Base-by-base conservation (phyloP, 1,140 invertebrate species). In the Neodiprion pinetum region DNA sequence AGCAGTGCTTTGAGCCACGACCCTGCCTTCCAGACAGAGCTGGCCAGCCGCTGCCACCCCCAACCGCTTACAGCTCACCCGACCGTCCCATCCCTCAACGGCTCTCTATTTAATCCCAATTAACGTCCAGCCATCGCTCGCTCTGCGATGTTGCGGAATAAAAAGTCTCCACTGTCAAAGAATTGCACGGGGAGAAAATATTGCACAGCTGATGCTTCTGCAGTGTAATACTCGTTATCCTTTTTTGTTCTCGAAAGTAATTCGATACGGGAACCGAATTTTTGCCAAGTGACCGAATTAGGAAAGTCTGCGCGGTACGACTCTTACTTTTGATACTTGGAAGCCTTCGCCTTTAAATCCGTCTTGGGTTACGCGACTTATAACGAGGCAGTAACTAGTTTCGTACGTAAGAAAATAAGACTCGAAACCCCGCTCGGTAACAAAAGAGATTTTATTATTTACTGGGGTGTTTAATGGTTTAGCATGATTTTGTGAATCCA, bases 401-500 rank as follows among this genome's bases (percentile, higher is more conserved):
- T 40, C 28, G 28, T 40, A 40, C 28, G 28, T 40, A 40, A 5
- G 28, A 5, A 40, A 40, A 40, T 3, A 40, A 40, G 28, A 3
- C 28, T 40, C 5, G 28, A 40, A 40, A 40, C 28, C 28, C 5
- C 28, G 28, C 28, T 40, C 28, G 5, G 28, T 40, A 40, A 40
- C 28, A 5, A 40, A 40, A 40, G 5, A 2, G 28, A 40, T 3
- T 40, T 40, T 40, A 40, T 40, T 40, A 70, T 17, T n/a, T 28
- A 28, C 8, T 3, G 12, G 9, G 23, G 28, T 40, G 1, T 40
- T 70, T 48, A 71, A 70, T 76, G 47, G 61, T 72, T 76, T 47
- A 76, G 48, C 70, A 73, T 76, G 50, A 73, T 72, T 74, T 71
- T 80, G 73, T 78, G 78, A 67, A 84, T 88, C 86, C 87, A 89